A percentile compares a stretch with the other conserved stretches of the same genome.
These are phyloP conservation scores for Anoplophora glabripennis DNA, from an alignment of 1,140 invertebrate genomes.

Conservation along the genomic window DNA sequence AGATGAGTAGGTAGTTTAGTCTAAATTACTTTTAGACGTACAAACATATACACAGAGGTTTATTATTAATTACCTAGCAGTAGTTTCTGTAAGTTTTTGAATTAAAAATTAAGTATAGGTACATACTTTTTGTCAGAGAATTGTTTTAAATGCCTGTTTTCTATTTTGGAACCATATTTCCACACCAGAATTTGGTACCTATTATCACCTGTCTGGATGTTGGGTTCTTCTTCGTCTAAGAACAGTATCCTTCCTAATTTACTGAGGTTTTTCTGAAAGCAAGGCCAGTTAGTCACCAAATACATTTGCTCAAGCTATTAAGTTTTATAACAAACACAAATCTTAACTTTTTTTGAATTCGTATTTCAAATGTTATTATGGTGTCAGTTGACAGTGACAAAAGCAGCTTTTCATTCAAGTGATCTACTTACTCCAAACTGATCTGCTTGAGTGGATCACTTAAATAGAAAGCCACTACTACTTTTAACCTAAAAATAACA, in stretches of 20 bases:
- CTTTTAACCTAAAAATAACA: too few relatives aligned
- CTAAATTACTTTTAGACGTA: too few relatives aligned
- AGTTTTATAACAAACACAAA: background rate
- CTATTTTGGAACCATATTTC: conserved; percentile 45
- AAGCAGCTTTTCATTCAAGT: too few relatives aligned
- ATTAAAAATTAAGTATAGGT: too few relatives aligned
- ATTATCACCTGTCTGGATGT: conserved; percentile 12
- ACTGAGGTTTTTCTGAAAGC: conserved; percentile 35
- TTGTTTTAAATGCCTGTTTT: conserved; percentile 42
- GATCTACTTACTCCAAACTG: too few relatives aligned
- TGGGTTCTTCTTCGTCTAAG: conserved; percentile 33
- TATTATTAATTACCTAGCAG: too few relatives aligned
- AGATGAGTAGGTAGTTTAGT: too few relatives aligned
- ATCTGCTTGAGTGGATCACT: too few relatives aligned
- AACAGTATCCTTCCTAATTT: conserved; percentile 42
- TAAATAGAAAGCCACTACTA: too few relatives aligned
- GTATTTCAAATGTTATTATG: background rate
- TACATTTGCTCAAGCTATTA: background rate
- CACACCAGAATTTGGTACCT: conserved; percentile 46
- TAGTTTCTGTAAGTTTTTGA: too few relatives aligned
- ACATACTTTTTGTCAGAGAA: conserved; percentile 33
- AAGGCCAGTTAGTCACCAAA: background rate
- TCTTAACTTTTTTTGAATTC: background rate
- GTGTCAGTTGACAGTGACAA: background rate
- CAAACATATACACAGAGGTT: too few relatives aligned